phyloP scores from a whole-genome alignment of 2,797 vertebrate species.

The Hypotaenidia okinawae region DNA sequence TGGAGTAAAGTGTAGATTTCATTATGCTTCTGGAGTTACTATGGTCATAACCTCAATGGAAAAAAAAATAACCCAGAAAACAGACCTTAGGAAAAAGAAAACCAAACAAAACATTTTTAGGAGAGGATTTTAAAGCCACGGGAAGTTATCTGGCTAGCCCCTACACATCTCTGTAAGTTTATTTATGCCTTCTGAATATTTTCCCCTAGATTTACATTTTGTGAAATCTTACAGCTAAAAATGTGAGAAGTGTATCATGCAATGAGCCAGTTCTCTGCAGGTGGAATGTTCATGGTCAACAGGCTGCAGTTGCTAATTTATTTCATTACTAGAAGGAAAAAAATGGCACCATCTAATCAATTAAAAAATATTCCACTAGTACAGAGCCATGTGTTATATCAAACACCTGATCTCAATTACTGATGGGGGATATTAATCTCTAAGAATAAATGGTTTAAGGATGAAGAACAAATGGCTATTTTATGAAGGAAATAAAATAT shows the following conservation, averaged over 20 bases:
- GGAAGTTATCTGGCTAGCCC: neutral
- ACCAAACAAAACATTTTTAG: neutral
- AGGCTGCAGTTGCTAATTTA: neutral
- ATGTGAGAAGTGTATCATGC: neutral
- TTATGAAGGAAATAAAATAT: neutral
- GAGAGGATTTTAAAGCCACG: neutral
- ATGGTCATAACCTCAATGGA: neutral
- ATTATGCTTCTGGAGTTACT: neutral
- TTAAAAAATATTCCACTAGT: neutral
- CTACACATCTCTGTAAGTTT: neutral
- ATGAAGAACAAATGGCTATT: neutral
- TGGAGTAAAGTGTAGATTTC: neutral
- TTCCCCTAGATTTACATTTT: neutral
- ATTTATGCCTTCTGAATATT: neutral
- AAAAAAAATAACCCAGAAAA: neutral
- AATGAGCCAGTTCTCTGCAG: neutral
- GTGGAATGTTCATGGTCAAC: neutral
- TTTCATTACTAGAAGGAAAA: neutral
- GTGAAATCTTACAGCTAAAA: neutral
- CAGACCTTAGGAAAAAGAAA: fast-evolving
- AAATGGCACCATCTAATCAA: neutral
- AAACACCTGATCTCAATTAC: neutral
- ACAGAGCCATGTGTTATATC: neutral
- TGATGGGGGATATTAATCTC: neutral
- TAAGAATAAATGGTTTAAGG: neutral